Conservation (phyloP, 2,888 invertebrate species). For the Balanococcus diminutus region DNA sequence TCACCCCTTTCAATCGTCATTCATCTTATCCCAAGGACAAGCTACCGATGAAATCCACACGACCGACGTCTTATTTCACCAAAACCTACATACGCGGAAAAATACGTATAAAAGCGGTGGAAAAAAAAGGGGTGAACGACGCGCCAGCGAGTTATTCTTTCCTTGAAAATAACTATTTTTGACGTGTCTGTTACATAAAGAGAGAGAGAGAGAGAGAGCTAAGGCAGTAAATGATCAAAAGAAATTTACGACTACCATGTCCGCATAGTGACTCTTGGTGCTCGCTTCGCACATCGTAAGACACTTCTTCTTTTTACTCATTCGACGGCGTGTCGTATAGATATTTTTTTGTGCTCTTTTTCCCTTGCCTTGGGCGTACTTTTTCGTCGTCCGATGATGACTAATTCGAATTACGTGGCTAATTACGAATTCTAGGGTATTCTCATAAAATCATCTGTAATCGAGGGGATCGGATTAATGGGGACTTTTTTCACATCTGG, state of each 20-base stretch:
- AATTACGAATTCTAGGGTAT: neutral
- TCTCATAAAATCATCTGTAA: neutral
- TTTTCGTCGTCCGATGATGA: neutral
- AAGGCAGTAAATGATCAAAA: slow-evolving; percentile 9
- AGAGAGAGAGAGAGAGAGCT: neutral
- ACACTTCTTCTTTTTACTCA: neutral
- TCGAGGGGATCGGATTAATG: neutral
- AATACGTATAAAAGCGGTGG: neutral
- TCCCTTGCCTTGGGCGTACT: neutral
- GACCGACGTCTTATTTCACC: neutral
- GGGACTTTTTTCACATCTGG: neutral
- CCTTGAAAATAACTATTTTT: slow-evolving; percentile 25
- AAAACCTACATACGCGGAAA: neutral
- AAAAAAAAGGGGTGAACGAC: slow-evolving; percentile 18
- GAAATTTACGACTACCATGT: neutral
- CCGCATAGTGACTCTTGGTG: neutral
- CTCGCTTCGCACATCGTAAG: neutral
- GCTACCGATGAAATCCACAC: neutral
- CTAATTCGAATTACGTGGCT: slow-evolving; percentile 4
- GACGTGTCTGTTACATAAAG: neutral
- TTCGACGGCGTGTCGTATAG: neutral
- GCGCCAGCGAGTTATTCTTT: neutral
- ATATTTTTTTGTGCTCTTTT: neutral
- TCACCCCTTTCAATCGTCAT: too few species aligned
- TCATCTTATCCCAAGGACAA: neutral